Evolutionary conservation across 2,888 invertebrate species (phyloP).

Genomic region (Epiblema foenella): DNA sequence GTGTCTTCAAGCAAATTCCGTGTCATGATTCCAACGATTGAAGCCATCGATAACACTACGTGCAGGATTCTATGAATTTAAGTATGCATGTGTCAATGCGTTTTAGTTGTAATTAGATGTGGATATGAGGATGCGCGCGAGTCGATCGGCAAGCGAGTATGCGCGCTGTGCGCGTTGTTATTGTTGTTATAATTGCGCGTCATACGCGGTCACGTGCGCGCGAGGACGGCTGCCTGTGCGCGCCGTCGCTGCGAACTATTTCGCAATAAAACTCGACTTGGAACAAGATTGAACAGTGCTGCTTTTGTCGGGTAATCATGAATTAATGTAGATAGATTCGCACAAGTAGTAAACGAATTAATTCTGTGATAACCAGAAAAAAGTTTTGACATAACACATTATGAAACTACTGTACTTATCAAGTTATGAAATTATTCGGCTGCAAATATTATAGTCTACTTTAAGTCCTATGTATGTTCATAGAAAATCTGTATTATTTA

Average conservation of each 20-base stretch:
- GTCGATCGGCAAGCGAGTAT: slow-evolving; percentile 44
- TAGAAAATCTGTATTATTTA: too few species aligned
- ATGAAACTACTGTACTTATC: not conserved
- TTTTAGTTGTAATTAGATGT: slow-evolving; percentile 46
- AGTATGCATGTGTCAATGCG: slow-evolving; percentile 40
- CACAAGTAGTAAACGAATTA: slow-evolving; percentile 35
- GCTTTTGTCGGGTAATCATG: slow-evolving; percentile 54
- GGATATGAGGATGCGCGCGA: slow-evolving; percentile 49
- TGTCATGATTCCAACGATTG: slow-evolving; percentile 31
- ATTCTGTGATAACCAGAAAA: slow-evolving; percentile 14
- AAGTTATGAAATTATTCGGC: not conserved
- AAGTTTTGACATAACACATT: too few species aligned
- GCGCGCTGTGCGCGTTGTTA: slow-evolving; percentile 24
- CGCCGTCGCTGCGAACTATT: slow-evolving; percentile 44
- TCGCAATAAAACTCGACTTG: slow-evolving; percentile 54
- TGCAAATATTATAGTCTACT: not conserved
- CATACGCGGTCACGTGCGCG: slow-evolving; percentile 49
- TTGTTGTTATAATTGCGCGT: slow-evolving; percentile 62
- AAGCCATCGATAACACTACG: slow-evolving; percentile 35
- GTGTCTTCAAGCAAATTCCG: slow-evolving; percentile 36
- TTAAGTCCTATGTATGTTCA: not conserved
- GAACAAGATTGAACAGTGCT: slow-evolving; percentile 55
- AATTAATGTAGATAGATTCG: slow-evolving; percentile 43
- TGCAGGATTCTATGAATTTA: slow-evolving; percentile 38
- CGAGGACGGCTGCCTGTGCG: slow-evolving; percentile 44